A percentile compares a stretch with the other conserved stretches of the same genome.
Evolutionary conservation across 2,797 vertebrate species (phyloP).

Genomic region (Siniperca obscura): DNA sequence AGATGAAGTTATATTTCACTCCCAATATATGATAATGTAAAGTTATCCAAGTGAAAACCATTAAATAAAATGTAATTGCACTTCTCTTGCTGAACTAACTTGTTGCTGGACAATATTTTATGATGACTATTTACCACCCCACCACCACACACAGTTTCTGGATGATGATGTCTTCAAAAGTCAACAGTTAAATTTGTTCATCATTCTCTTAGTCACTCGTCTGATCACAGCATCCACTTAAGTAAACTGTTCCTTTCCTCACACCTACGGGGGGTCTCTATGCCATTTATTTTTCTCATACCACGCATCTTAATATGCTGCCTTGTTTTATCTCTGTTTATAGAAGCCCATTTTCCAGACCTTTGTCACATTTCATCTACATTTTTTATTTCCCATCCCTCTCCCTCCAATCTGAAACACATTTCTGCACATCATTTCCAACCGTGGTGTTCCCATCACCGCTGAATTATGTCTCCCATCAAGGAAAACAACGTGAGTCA

Average conservation of each 20-base stretch:
- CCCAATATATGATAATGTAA: conserved; percentile 3
- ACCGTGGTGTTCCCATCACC: conserved; percentile 43
- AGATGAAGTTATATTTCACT: not conserved
- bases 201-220: conserved; percentile 16
- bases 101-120: conserved; percentile 4
- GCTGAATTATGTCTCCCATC: conserved; percentile 64
- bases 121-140: too few species aligned
- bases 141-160: not conserved
- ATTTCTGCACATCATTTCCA: conserved; percentile 48
- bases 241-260: not conserved
- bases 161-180: conserved; percentile 25
- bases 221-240: conserved; percentile 2
- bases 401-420: conserved; percentile 13
- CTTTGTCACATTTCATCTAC: conserved; percentile 26
- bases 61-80: not conserved
- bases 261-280: not conserved
- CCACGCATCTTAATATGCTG: conserved; percentile 10
- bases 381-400: conserved; percentile 2
- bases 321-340: conserved; percentile 40
- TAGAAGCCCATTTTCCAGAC: conserved; percentile 29
- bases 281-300: conserved; percentile 34
- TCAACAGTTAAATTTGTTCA: conserved; percentile 18
- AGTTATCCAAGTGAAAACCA: conserved; percentile 11
- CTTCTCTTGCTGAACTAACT: conserved; percentile 2
- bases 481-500: conserved; percentile 63